Evolutionary conservation across 2,888 invertebrate species (phyloP).

Genomic region (Punctoribates punctum): DNA sequence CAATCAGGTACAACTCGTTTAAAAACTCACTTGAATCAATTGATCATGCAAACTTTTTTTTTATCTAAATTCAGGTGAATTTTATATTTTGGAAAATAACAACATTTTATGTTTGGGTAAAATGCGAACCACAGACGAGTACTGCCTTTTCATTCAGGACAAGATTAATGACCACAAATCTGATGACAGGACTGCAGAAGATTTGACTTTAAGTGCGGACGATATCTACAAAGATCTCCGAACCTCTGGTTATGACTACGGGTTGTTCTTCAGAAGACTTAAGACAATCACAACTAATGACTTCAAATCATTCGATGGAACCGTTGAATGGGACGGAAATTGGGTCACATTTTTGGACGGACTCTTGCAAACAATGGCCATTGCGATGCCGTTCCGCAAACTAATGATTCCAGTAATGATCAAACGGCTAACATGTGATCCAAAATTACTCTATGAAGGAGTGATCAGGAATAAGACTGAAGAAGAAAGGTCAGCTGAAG

Average conservation of each 20-base stretch:
- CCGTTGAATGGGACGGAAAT: slow-evolving; percentile 43
- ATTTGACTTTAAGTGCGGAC: slow-evolving; percentile 44
- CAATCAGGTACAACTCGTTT: slow-evolving; percentile 46
- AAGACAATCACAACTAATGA: slow-evolving; percentile 60
- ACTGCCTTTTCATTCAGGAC: slow-evolving; percentile 28
- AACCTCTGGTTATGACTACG: slow-evolving; percentile 79
- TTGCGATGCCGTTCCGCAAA: neutral
- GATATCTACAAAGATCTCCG: slow-evolving; percentile 83
- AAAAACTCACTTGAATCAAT: neutral
- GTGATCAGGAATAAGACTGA: neutral
- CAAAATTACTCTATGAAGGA: slow-evolving; percentile 1
- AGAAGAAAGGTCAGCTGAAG: neutral
- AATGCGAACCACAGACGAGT: slow-evolving; percentile 51
- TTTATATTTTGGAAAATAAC: neutral
- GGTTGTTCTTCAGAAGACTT: slow-evolving; percentile 76
- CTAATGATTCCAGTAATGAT: slow-evolving; percentile 34
- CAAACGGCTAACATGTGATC: slow-evolving; percentile 9
- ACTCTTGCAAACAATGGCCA: slow-evolving; percentile 25
- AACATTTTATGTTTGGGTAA: slow-evolving; percentile 53
- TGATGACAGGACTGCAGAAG: neutral
- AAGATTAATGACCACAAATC: neutral
- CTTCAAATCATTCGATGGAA: slow-evolving; percentile 57
- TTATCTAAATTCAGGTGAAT: slow-evolving; percentile 7
- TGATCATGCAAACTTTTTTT: no score
- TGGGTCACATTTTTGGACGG: slow-evolving; percentile 33